phyloP scores from a whole-genome alignment of 2,113 vertebrate genomes.

The Erinaceus europaeus region DNA sequence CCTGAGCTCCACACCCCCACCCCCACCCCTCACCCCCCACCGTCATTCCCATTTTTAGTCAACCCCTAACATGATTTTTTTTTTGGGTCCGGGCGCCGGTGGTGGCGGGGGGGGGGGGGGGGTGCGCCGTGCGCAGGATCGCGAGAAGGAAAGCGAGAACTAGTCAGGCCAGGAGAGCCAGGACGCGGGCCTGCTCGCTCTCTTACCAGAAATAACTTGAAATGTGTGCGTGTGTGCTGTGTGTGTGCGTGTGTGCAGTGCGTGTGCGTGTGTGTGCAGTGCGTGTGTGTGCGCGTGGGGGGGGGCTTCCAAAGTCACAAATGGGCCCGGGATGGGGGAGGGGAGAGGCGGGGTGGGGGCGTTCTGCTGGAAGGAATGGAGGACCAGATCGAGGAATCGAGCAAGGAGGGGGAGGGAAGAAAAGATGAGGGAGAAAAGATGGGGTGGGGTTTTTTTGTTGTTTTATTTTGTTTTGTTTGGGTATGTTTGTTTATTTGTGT shows the following conservation, averaged over 20 bases:
- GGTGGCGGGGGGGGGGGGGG: neutral
- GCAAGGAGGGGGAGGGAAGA: neutral
- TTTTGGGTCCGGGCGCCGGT: neutral
- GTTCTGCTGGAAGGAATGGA: too few relatives aligned
- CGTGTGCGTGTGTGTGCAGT: too few relatives aligned
- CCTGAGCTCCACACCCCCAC: neutral
- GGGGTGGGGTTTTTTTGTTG: too few relatives aligned
- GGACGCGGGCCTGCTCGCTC: conserved; percentile 48
- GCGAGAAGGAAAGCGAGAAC: conserved; percentile 74
- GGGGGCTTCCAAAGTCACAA: neutral
- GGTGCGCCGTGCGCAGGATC: conserved; percentile 52
- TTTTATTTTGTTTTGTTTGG: too few relatives aligned
- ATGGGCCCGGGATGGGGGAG: neutral
- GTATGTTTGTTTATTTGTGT: too few relatives aligned
- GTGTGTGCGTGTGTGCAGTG: too few relatives aligned
- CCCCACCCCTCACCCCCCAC: neutral
- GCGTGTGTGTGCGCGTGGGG: too few relatives aligned
- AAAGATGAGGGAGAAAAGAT: neutral
- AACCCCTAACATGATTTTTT: conserved; percentile 30
- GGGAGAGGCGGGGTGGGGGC: too few relatives aligned
- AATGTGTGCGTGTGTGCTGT: too few relatives aligned
- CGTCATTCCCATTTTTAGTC: conserved; percentile 21
- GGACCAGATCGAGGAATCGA: too few relatives aligned
- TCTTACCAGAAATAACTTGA: conserved; percentile 7
- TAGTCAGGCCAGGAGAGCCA: conserved; percentile 48